Evolutionary conservation across 2,888 invertebrate genomes (phyloP).

Genomic region (Plutella xylostella): DNA sequence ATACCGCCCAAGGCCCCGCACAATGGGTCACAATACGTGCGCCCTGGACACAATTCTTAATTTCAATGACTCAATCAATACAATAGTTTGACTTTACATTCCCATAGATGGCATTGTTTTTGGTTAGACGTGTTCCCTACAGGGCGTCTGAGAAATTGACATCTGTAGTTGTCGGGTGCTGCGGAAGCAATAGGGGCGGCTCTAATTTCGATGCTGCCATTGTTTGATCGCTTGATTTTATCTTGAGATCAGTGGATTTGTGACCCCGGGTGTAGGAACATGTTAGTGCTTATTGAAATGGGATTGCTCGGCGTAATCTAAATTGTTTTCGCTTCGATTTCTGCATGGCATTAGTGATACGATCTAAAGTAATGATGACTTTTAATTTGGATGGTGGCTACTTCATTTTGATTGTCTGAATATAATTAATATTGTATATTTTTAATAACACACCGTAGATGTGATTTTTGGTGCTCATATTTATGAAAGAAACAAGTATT

Average conservation of each 20-base stretch:
- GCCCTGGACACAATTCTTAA: constrained; percentile 40
- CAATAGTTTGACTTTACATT: constrained; percentile 52
- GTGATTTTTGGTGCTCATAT: too few species aligned
- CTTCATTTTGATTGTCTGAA: too few species aligned
- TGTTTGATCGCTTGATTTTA: constrained; percentile 64
- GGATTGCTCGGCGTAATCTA: background rate
- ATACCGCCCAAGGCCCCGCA: constrained; percentile 48
- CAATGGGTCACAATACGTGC: constrained; percentile 39
- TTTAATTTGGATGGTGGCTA: too few species aligned
- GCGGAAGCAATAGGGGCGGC: constrained; percentile 27
- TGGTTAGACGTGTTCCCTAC: constrained; percentile 40
- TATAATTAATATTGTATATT: too few species aligned
- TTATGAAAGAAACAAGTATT: too few species aligned
- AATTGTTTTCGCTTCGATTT: background rate
- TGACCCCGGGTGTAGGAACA: constrained; percentile 25
- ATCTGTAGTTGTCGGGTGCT: constrained; percentile 34
- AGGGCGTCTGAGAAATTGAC: constrained; percentile 52
- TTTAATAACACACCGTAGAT: too few species aligned
- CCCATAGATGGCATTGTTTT: constrained; percentile 59
- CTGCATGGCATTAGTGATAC: too few species aligned
- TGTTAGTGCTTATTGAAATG: background rate
- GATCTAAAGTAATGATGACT: too few species aligned
- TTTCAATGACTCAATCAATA: constrained; percentile 67
- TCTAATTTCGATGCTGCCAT: constrained; percentile 48
- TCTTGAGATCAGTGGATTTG: constrained; percentile 54